Conservation (phyloP, 2,888 invertebrate genomes). For the Mesorhabditis sp. region DNA sequence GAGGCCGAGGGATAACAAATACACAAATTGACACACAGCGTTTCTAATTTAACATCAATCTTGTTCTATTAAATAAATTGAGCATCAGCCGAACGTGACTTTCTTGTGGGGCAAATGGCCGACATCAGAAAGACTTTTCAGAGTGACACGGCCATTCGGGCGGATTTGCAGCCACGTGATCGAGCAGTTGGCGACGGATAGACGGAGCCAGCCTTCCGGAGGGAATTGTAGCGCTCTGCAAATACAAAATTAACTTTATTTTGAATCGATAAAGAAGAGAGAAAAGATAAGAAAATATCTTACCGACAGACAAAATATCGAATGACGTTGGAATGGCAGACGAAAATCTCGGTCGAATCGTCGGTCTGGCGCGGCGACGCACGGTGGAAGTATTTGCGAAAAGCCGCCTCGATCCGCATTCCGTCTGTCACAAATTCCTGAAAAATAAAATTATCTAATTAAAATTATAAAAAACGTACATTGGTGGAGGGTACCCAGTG, state of each 20-base stretch:
- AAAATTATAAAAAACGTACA: too few relatives aligned
- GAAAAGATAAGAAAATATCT: conserved; percentile 35
- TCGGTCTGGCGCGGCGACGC: conserved; percentile 75
- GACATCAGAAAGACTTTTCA: conserved; percentile 78
- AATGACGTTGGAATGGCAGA: conserved; percentile 97
- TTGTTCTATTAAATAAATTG: too few relatives aligned
- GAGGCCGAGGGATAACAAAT: too few relatives aligned
- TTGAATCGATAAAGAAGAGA: too few relatives aligned
- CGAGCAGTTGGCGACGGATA: conserved; percentile 84
- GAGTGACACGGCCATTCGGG: conserved; percentile 82
- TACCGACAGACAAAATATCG: conserved; percentile 86
- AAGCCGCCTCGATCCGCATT: conserved; percentile 66
- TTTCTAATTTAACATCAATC: too few relatives aligned
- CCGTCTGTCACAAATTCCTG: conserved; percentile 54
- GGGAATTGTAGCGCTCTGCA: conserved; percentile 88
- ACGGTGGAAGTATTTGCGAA: conserved; percentile 84
- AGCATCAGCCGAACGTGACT: conserved; percentile 47
- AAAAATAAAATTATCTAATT: conserved; percentile 14
- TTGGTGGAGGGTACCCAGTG: conserved; percentile 78
- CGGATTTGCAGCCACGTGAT: conserved; percentile 82
- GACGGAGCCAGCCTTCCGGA: conserved; percentile 90
- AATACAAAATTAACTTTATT: conserved; percentile 19
- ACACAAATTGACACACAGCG: too few relatives aligned
- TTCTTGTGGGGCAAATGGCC: conserved; percentile 80
- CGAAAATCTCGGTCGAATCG: conserved; percentile 82